These are phyloP conservation scores for Agapornis canus DNA, from an alignment of 2,797 vertebrate genomes.

Conservation along the genomic window DNA sequence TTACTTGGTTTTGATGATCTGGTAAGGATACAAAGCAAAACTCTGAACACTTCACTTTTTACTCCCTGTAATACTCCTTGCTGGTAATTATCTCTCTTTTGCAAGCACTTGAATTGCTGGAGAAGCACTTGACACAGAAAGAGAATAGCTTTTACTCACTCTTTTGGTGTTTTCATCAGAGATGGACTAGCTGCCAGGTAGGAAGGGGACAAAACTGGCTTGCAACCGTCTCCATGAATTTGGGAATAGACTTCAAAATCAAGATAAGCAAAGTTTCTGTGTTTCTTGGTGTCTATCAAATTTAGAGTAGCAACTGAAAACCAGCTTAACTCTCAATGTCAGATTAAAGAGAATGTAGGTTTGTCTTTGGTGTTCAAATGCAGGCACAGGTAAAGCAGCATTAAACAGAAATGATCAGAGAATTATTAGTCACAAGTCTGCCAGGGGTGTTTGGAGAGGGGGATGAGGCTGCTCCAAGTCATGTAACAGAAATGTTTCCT, in stretches of 20 bases:
- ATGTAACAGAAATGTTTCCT: not conserved
- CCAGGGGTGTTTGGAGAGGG: not conserved
- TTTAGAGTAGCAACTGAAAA: not conserved
- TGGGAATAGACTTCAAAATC: not conserved
- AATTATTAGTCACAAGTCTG: not conserved
- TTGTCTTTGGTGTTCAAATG: not conserved
- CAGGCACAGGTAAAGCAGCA: not conserved
- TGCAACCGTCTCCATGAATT: not conserved
- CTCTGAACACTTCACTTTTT: not conserved
- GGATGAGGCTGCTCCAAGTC: not conserved
- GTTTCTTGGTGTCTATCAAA: not conserved
- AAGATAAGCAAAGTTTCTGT: not conserved
- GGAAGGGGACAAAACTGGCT: not conserved
- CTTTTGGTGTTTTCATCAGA: not conserved
- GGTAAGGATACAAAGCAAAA: not conserved
- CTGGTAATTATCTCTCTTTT: not conserved
- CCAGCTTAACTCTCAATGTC: rapidly evolving
- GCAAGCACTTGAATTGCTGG: not conserved
- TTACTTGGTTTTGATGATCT: not conserved
- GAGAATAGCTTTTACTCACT: not conserved
- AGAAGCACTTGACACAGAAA: not conserved
- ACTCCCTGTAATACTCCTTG: not conserved
- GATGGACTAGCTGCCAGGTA: not conserved
- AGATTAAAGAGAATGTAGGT: not conserved
- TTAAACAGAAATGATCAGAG: not conserved